phyloP scores from a whole-genome alignment of 2,888 invertebrate genomes.

The Nymphalis polychloros region DNA sequence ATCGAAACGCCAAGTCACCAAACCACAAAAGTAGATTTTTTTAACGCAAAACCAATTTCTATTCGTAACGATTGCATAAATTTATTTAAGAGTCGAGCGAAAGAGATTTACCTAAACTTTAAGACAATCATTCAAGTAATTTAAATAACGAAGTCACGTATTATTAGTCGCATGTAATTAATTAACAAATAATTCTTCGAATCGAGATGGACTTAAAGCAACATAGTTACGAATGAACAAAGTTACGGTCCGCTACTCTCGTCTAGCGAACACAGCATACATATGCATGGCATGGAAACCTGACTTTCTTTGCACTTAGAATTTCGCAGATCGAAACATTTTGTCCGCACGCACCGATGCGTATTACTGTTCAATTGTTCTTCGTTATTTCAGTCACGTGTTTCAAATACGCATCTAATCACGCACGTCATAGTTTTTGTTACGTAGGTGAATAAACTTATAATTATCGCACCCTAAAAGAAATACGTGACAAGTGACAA shows the following conservation, averaged over 20 bases:
- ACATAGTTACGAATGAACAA: slow-evolving; percentile 20
- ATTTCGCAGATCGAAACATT: slow-evolving; percentile 69
- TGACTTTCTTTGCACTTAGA: slow-evolving; percentile 73
- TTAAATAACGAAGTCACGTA: not conserved
- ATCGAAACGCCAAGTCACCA: not conserved
- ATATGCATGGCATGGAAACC: slow-evolving; percentile 65
- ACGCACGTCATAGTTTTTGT: slow-evolving; percentile 31
- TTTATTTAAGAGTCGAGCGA: too few species aligned
- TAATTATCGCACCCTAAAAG: slow-evolving; percentile 8
- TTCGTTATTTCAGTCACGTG: slow-evolving; percentile 37
- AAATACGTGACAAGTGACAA: slow-evolving; percentile 17
- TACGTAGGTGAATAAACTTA: slow-evolving; percentile 16
- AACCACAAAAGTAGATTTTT: not conserved
- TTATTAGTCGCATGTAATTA: not conserved
- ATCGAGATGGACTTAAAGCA: slow-evolving; percentile 26
- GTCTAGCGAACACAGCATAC: slow-evolving; percentile 55
- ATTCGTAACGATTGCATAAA: too few species aligned
- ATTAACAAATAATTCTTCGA: slow-evolving; percentile 1
- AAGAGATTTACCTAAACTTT: too few species aligned
- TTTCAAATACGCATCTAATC: slow-evolving; percentile 13
- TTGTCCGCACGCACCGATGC: slow-evolving; percentile 60
- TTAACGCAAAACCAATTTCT: not conserved
- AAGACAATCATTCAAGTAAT: too few species aligned
- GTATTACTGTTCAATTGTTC: slow-evolving; percentile 45
- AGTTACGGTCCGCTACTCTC: slow-evolving; percentile 59